Evolutionary conservation across 2,888 invertebrate species (phyloP).

Genomic region (Trachelus stipa): DNA sequence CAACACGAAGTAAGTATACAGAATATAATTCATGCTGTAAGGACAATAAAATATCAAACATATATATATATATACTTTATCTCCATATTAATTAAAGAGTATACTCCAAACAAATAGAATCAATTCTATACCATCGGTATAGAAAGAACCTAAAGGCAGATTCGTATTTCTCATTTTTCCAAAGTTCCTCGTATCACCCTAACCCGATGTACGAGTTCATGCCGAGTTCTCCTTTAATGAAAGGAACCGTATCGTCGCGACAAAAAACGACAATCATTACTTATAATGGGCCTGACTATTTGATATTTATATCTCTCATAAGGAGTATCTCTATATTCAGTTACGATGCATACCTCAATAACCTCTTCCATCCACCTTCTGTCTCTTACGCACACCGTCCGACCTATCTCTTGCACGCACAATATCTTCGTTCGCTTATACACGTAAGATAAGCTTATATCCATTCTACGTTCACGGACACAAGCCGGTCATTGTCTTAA

Average conservation of each 20-base stretch:
- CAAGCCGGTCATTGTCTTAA: constrained; percentile 55
- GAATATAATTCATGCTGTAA: no score
- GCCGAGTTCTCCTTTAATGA: constrained; percentile 7
- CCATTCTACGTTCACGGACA: constrained; percentile 34
- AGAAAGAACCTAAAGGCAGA: background rate
- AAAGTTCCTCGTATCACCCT: background rate
- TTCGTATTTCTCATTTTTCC: background rate
- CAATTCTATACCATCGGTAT: background rate
- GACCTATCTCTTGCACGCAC: background rate
- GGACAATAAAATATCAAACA: no score
- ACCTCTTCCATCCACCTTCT: constrained; percentile 49
- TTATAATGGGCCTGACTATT: constrained; percentile 48
- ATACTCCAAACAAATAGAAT: no score
- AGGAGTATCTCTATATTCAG: constrained; percentile 23
- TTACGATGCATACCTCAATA: constrained; percentile 38
- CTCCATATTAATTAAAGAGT: no score
- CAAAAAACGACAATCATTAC: constrained; percentile 48
- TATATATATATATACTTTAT: no score
- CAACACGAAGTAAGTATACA: no score
- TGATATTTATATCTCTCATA: constrained; percentile 49
- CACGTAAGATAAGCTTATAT: constrained; percentile 18
- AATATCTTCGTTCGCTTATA: background rate
- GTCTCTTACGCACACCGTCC: constrained; percentile 31
- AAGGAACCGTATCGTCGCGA: constrained; percentile 43
- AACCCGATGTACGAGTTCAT: background rate